These are phyloP conservation scores for Puffinus mauretanicus DNA, from an alignment of 2,113 vertebrate genomes.

Conservation along the genomic window DNA sequence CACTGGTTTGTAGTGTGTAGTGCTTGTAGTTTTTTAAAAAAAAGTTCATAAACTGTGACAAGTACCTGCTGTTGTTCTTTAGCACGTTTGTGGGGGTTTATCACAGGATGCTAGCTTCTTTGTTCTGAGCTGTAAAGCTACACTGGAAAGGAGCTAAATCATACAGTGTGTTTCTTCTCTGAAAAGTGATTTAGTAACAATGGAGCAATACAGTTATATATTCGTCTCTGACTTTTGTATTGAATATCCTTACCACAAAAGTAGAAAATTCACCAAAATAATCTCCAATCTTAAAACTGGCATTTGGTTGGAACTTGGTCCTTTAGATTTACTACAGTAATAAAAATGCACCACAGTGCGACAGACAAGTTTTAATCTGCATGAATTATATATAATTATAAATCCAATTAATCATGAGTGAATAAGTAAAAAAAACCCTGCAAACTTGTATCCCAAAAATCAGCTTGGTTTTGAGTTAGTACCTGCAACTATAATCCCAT, in stretches of 20 bases:
- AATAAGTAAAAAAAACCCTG: neutral
- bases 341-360: neutral
- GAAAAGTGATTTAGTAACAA: neutral
- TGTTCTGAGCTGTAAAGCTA: neutral
- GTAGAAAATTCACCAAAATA: neutral
- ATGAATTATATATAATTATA: neutral
- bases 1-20: neutral
- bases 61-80: neutral
- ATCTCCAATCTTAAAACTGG: neutral
- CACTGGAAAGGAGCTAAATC: neutral
- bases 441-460: neutral
- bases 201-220: neutral
- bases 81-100: neutral
- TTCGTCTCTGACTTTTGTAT: neutral
- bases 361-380: neutral
- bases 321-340: neutral
- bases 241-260: neutral
- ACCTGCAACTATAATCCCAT: neutral
- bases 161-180: neutral
- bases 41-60: neutral
- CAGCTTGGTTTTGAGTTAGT: neutral
- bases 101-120: neutral
- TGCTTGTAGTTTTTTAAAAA: neutral
- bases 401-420: neutral
- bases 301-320: neutral